Evolutionary conservation across 1,140 invertebrate species (phyloP), one percentile per base, ranked within the genome.

Genomic region (Atopsyche davidsoni): DNA sequence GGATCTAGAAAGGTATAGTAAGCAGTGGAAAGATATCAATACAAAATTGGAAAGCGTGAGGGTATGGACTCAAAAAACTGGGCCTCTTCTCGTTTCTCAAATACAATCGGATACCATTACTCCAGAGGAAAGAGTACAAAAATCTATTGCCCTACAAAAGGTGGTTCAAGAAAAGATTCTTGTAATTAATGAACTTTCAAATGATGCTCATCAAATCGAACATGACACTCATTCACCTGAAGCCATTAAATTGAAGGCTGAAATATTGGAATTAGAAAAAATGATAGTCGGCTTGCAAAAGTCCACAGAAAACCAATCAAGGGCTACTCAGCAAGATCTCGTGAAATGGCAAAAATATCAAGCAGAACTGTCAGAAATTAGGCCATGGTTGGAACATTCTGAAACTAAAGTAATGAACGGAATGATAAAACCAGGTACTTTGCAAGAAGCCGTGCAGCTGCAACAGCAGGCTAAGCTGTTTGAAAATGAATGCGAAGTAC

Each of bases 301-400:
- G 13, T 82, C 78, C 35, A 81, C 86, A 32, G 79, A 83, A 59
- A 79, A 81, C 51, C 82, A 90, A 61, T 80, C 81, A 19, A 80
- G 83, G 59, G 75, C 80, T 1, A 81, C 89, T 2, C 75, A 80
- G 47, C 77, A 85, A 61, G 89, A 93, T 65, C 72, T 92, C 18
- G 76, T 80, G 17, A 85, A 85, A 36, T 95, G 89, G 88, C 81
- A 91, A 60, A 81, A 84, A 59, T 95, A 92, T 66, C 86, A 93
- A 70, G 75, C 78, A 31, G 79, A 80, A 55, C 73, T 89, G 19
- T 77, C 86, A 45, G 79, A 89, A 66, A 77, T 96, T 19, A 86
- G 87, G 64, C 90, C 90, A 2, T 93, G 91, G 85, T 79, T 96
- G 46, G 86, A 92, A 62, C 77, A 89, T 62, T 87, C 86, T 17